phyloP scores from a whole-genome alignment of 2,888 invertebrate species.

The Nycteola revayana region DNA sequence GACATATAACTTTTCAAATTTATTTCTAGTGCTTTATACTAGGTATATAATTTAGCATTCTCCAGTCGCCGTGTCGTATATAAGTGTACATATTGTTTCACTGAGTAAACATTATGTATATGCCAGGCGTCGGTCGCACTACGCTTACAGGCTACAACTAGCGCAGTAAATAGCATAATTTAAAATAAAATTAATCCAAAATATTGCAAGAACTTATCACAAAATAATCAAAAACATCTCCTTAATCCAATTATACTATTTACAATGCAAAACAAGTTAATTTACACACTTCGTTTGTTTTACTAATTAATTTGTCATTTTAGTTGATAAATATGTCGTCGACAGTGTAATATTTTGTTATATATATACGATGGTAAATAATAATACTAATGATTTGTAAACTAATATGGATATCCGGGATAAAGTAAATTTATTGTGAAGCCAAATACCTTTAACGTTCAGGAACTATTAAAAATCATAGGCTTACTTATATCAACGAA shows the following conservation, averaged over 20 bases:
- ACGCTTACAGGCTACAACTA: constrained; percentile 45
- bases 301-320: constrained; percentile 77
- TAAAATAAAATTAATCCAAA: constrained; percentile 38
- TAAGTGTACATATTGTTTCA: constrained; percentile 30
- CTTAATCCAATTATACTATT: constrained; percentile 68
- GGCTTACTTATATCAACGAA: constrained; percentile 37
- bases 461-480: constrained; percentile 39
- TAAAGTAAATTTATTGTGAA: constrained; percentile 32
- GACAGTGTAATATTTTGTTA: constrained; percentile 67
- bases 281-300: constrained; percentile 61
- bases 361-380: constrained; percentile 72
- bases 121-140: constrained; percentile 9
- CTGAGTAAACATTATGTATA: constrained; percentile 37
- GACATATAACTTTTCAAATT: constrained; percentile 36
- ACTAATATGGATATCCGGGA: constrained; percentile 35
- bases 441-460: constrained; percentile 27
- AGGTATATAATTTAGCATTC: constrained; percentile 47
- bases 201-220: constrained; percentile 75
- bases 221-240: constrained; percentile 52
- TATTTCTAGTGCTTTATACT: constrained; percentile 44
- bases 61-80: constrained; percentile 53
- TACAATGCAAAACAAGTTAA: constrained; percentile 75
- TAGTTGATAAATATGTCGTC: constrained; percentile 69
- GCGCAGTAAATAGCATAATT: constrained; percentile 53
- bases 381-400: constrained; percentile 65